Evolutionary conservation across 37 sponge, comb jelly and placozoan genomes (phyloP).

Genomic region (Aphrocallistes beatrix): DNA sequence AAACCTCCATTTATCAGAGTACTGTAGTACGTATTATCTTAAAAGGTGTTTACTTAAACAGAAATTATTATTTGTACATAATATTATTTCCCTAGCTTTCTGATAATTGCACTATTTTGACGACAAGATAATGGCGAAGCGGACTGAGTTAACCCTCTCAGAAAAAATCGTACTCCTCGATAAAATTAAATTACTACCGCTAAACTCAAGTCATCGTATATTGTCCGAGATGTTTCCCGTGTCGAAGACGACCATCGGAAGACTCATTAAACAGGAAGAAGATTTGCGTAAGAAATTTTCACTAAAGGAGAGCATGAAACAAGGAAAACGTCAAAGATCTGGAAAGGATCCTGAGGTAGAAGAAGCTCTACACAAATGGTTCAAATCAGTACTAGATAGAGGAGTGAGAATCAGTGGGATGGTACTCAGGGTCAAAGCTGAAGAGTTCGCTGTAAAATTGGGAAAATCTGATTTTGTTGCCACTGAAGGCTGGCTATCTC

Average conservation of each 20-base stretch:
- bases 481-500: constrained; percentile 15
- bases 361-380: neutral
- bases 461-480: neutral
- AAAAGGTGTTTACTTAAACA: too few species aligned
- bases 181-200: neutral
- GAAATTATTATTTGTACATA: too few species aligned
- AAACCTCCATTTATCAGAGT: too few species aligned
- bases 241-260: neutral
- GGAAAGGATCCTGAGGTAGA: neutral
- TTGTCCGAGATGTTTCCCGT: neutral
- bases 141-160: neutral
- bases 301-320: neutral
- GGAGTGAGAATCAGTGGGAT: neutral
- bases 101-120: too few species aligned
- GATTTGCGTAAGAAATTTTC: neutral
- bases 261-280: neutral
- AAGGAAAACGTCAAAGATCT: neutral
- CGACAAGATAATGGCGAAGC: neutral
- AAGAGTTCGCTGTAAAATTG: constrained; percentile 15
- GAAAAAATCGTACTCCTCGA: neutral
- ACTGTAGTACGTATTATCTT: too few species aligned
- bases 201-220: neutral
- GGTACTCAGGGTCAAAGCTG: constrained; percentile 8
- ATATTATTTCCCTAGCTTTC: neutral
- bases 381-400: neutral